These are phyloP conservation scores for Caradrina clavipalpis DNA, from an alignment of 2,888 invertebrate genomes.

Conservation along the genomic window DNA sequence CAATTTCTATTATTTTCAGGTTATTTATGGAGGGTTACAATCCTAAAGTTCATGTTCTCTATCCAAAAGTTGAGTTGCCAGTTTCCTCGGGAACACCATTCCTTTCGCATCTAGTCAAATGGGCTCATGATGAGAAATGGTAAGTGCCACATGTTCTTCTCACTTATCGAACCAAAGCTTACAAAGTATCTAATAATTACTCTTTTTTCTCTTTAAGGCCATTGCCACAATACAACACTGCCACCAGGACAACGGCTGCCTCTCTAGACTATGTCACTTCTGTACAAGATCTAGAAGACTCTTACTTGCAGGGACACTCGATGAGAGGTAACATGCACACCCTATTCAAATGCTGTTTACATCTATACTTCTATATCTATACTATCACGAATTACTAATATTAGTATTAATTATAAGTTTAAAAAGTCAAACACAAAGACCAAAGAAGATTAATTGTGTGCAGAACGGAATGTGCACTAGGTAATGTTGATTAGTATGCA, in stretches of 20 bases:
- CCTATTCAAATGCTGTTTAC: not conserved
- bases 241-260: slow-evolving; percentile 25
- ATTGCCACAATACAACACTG: slow-evolving; percentile 21
- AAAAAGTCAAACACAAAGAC: no score
- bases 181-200: no score
- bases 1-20: slow-evolving; percentile 90
- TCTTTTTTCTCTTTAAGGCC: slow-evolving; percentile 45
- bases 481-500: no score
- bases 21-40: slow-evolving; percentile 94
- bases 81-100: slow-evolving; percentile 96
- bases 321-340: slow-evolving; percentile 92
- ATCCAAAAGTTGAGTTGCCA: slow-evolving; percentile 94
- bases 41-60: slow-evolving; percentile 93
- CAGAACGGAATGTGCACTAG: no score
- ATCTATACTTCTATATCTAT: no score
- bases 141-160: slow-evolving; percentile 51
- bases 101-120: slow-evolving; percentile 94
- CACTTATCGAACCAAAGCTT: not conserved
- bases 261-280: slow-evolving; percentile 44
- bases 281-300: slow-evolving; percentile 89
- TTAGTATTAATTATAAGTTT: no score
- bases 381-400: no score
- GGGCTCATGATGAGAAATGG: slow-evolving; percentile 95
- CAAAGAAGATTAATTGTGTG: no score
- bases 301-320: slow-evolving; percentile 93